Base-by-base conservation (phyloP, 2,113 vertebrate species). In the Alligator mississippiensis region DNA sequence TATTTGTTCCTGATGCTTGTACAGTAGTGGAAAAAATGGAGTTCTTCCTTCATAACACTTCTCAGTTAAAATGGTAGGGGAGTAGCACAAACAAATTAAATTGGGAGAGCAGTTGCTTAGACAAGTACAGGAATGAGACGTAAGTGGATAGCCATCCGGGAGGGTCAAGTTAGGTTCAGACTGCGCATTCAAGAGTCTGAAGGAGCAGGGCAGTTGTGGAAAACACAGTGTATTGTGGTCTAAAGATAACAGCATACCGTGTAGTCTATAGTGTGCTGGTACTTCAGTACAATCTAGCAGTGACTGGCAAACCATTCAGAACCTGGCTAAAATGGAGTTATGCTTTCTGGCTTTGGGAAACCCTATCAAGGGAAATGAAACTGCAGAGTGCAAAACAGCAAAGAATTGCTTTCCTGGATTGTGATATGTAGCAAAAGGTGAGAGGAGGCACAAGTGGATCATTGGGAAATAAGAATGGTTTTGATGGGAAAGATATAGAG, bases 341-440 rank as follows among this genome's bases (percentile, higher is more conserved):
- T 18, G 79, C 16, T 28, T 75, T 83, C 27, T 3, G 55, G 84
- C 19, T 27, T 18, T 27, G 55, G 47, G 47, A 90, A 80, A 91
- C 30, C 0, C 0, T 27, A 78, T 66, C 21, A 5, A 11, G 15
- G 57, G 60, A 58, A 28, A n/a, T 1, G 9, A 68, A 30, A 22
- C 64, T 18, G 38, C 62, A 74, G 22, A 2, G 0, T 9, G 28
- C n/a, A 82, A 81, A 9, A 72, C 27, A 92, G 82, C 81, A 76
- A 62, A n/a, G 38, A 4, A 1, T 19, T 19, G 11, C 28, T 75
- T 0, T 9, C 2, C 1, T 38, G 17, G 0, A 2, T 1, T 4
- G 2, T 38, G 3, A 89, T 87, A 28, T 89, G 81, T 88, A 38
- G 13, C 77, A 17, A 34, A 9, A 47, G n/a, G 18, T 47, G 77